Evolutionary conservation across 2,113 vertebrate species (phyloP).

Genomic region (Gila orcuttii): DNA sequence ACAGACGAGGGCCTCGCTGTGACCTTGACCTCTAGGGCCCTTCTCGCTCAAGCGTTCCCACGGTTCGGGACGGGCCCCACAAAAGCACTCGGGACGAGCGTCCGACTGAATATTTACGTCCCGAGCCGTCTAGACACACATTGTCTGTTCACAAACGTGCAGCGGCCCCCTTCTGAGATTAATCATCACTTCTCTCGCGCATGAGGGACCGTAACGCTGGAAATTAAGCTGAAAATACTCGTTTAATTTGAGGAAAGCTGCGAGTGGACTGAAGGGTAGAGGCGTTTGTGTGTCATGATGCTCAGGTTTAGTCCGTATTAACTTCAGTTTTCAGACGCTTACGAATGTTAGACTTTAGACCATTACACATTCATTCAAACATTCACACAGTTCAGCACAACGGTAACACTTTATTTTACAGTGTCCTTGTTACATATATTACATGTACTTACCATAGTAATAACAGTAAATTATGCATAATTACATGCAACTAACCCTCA

Average conservation of each 20-base stretch:
- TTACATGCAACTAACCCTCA: too few species aligned
- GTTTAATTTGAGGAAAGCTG: neutral
- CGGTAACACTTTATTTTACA: neutral
- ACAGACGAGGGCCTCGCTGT: slow-evolving; percentile 58
- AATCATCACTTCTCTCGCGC: neutral
- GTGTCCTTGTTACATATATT: too few species aligned
- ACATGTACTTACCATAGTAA: too few species aligned
- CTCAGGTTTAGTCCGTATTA: neutral
- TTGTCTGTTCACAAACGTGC: slow-evolving; percentile 24
- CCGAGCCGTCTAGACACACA: slow-evolving; percentile 23
- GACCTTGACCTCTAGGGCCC: slow-evolving; percentile 81
- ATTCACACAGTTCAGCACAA: neutral
- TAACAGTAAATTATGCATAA: too few species aligned
- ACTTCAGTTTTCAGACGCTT: too few species aligned
- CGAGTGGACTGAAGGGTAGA: too few species aligned
- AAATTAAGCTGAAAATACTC: neutral
- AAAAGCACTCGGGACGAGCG: neutral
- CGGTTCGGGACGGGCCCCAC: slow-evolving; percentile 58
- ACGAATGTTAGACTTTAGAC: too few species aligned
- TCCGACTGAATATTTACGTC: slow-evolving; percentile 50
- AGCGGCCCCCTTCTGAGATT: slow-evolving; percentile 6
- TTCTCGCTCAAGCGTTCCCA: slow-evolving; percentile 69
- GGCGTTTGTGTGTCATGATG: neutral
- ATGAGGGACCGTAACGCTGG: neutral
- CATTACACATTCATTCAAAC: neutral